Percentiles rank a stretch among this genome's conserved stretches.
Evolutionary conservation across 2,797 vertebrate genomes (phyloP).

Genomic region (Oreortyx pictus): DNA sequence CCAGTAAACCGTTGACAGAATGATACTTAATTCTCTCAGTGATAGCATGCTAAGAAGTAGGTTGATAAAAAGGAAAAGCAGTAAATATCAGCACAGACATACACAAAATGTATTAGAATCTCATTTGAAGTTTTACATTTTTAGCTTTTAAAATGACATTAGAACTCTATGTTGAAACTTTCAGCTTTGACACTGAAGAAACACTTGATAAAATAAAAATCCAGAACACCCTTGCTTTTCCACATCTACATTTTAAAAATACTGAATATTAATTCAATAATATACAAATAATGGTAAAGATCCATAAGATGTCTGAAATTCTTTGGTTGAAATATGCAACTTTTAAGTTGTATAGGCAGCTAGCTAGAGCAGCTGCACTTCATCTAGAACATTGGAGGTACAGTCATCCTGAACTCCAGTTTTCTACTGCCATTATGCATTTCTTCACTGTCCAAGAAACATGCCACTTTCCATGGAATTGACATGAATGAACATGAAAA

Average conservation of each 20-base stretch:
- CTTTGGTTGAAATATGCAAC: not conserved
- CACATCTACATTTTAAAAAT: not conserved
- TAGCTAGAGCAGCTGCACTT: not conserved
- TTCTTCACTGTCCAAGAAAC: not conserved
- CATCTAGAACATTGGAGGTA: not conserved
- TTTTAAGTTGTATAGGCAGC: not conserved
- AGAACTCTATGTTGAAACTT: not conserved
- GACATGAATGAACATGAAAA: not conserved
- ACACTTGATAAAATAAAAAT: not conserved
- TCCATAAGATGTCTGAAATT: rapidly evolving
- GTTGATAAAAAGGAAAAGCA: not conserved
- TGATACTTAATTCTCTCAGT: not conserved
- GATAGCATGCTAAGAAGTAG: not conserved
- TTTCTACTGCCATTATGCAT: not conserved
- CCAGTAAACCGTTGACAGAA: not conserved
- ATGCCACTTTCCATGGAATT: not conserved
- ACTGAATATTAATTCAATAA: not conserved
- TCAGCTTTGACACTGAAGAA: not conserved
- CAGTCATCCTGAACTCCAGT: not conserved
- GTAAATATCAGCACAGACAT: not conserved
- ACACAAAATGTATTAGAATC: not conserved
- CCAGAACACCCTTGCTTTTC: not conserved
- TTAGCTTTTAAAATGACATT: not conserved
- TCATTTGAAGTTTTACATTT: not conserved
- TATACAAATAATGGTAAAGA: not conserved